These are phyloP conservation scores for Phylloscopus trochilus DNA, from an alignment of 2,113 vertebrate genomes.

Conservation along the genomic window DNA sequence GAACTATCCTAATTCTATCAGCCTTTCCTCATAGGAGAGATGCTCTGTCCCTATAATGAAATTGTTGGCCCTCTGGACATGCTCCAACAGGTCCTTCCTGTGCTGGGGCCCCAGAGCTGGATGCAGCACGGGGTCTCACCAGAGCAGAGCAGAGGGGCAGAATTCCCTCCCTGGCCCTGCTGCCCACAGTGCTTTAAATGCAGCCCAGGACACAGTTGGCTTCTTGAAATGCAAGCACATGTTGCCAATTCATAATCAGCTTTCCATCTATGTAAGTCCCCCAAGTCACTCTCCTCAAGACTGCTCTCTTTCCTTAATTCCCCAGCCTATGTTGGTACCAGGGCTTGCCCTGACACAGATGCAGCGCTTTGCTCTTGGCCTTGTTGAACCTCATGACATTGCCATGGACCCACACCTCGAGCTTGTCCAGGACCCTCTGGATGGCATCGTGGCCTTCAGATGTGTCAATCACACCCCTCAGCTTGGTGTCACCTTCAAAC, in stretches of 20 bases:
- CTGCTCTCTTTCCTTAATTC: neutral
- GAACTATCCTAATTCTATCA: neutral
- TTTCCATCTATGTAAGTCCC: neutral
- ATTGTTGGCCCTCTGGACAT: neutral
- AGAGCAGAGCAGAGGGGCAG: neutral
- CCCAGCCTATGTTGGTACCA: neutral
- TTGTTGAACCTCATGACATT: neutral
- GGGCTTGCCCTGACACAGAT: neutral
- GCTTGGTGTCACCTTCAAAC: neutral
- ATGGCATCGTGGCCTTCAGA: neutral
- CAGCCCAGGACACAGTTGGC: neutral
- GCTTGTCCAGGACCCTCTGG: neutral
- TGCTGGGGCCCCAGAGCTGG: neutral
- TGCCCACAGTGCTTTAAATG: accelerated
- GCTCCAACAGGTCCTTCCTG: neutral
- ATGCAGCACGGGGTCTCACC: neutral
- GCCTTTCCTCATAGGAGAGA: neutral
- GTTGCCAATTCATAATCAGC: neutral
- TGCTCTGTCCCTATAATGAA: neutral
- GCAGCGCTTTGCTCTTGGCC: neutral
- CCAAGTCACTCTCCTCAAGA: neutral
- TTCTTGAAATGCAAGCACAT: neutral
- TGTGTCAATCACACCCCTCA: neutral
- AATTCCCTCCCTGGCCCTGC: neutral
- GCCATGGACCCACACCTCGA: accelerated